These are phyloP conservation scores for Yoshiicerus persimilis DNA, from an alignment of 1,140 invertebrate genomes.

Conservation along the genomic window DNA sequence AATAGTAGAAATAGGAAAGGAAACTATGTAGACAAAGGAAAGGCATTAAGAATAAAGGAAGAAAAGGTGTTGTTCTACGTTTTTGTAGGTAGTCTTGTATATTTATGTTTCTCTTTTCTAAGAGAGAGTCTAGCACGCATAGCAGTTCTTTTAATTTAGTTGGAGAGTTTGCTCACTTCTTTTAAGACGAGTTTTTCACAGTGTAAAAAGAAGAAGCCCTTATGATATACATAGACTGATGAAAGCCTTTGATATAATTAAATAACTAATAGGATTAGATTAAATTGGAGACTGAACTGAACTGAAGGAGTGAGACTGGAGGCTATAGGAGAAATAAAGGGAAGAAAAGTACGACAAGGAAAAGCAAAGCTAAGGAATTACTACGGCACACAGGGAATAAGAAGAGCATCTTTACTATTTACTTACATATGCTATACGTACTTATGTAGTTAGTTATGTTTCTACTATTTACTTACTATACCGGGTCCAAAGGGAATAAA, in stretches of 20 bases:
- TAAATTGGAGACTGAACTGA: slow-evolving; percentile 8
- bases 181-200: not conserved
- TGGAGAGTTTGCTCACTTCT: not conserved
- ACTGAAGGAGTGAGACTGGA: not conserved
- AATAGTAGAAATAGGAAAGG: not conserved
- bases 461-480: not conserved
- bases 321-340: not conserved
- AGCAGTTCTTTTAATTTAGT: not conserved
- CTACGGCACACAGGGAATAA: not conserved
- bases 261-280: slow-evolving; percentile 18
- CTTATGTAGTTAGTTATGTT: no score
- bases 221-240: not conserved
- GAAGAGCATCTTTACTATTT: not conserved
- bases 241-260: slow-evolving; percentile 23
- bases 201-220: not conserved
- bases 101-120: not conserved
- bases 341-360: not conserved
- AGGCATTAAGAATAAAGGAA: not conserved
- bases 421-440: not conserved
- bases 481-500: not conserved
- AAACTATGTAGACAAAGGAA: not conserved
- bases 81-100: not conserved
- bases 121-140: not conserved
- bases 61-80: not conserved
- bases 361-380: not conserved